These are phyloP conservation scores for Conopomorpha cramerella DNA, from an alignment of 1,140 invertebrate genomes.

Conservation along the genomic window DNA sequence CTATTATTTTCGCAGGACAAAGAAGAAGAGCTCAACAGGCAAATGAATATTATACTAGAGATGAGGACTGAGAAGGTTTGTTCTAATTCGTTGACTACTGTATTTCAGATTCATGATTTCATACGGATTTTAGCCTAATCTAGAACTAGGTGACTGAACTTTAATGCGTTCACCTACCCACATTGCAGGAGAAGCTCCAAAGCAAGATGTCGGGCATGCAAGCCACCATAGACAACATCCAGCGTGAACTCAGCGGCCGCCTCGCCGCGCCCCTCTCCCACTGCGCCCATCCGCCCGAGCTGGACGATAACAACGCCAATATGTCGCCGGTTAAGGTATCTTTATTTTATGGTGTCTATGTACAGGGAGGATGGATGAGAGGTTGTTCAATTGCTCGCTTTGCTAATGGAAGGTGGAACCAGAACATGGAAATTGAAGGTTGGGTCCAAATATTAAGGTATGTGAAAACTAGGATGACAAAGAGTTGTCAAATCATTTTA, in stretches of 20 bases:
- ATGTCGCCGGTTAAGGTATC: slow-evolving; percentile 9
- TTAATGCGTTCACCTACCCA: too few relatives aligned
- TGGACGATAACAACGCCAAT: slow-evolving; percentile 24
- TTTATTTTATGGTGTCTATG: background rate
- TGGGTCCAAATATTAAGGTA: too few relatives aligned
- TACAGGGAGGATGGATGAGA: too few relatives aligned
- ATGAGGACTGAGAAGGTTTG: slow-evolving; percentile 26
- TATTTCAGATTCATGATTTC: background rate
- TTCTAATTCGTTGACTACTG: slow-evolving; percentile 18
- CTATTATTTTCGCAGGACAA: slow-evolving; percentile 15
- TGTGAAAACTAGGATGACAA: too few relatives aligned
- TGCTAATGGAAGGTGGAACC: background rate
- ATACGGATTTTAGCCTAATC: too few relatives aligned
- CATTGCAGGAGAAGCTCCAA: slow-evolving; percentile 20
- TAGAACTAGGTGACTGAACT: too few relatives aligned
- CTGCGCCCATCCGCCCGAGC: slow-evolving; percentile 15
- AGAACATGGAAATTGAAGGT: too few relatives aligned
- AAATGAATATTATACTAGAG: slow-evolving; percentile 27
- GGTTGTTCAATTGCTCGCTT: background rate
- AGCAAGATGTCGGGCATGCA: slow-evolving; percentile 25
- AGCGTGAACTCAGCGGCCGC: slow-evolving; percentile 25
- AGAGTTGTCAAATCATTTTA: too few relatives aligned
- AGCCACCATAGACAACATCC: slow-evolving; percentile 32
- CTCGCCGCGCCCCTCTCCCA: background rate
- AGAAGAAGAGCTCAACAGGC: slow-evolving; percentile 21